phyloP scores from a whole-genome alignment of 2,113 vertebrate genomes.

The Pagrus major region DNA sequence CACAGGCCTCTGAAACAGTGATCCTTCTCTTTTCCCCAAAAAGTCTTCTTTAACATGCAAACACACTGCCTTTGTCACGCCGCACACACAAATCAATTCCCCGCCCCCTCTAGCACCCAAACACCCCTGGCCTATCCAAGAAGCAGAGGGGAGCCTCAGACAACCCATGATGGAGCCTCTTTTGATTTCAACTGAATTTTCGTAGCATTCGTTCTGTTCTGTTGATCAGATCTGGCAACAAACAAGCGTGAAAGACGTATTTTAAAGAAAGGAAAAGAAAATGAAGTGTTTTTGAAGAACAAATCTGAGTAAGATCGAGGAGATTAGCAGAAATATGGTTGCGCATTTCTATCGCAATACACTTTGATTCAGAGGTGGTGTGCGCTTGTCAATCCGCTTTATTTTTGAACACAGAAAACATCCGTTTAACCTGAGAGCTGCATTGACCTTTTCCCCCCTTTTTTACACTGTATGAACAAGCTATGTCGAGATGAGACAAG shows the following conservation, averaged over 20 bases:
- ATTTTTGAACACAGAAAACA: slow-evolving; percentile 23
- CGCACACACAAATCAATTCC: slow-evolving; percentile 61
- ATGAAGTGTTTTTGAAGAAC: too few relatives aligned
- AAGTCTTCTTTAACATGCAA: slow-evolving; percentile 82
- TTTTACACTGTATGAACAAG: slow-evolving; percentile 12
- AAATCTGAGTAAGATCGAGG: too few relatives aligned
- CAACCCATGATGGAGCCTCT: slow-evolving; percentile 74
- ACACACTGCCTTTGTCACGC: slow-evolving; percentile 70
- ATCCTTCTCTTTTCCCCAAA: slow-evolving; percentile 45
- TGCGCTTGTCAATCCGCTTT: background rate
- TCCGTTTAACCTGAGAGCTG: background rate
- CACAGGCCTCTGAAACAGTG: slow-evolving; percentile 65
- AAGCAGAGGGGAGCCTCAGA: slow-evolving; percentile 54
- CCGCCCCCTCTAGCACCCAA: slow-evolving; percentile 48
- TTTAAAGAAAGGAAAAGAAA: background rate
- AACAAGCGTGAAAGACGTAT: background rate
- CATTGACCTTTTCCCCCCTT: background rate
- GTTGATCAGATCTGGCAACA: background rate
- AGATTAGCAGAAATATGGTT: background rate
- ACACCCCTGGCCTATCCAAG: slow-evolving; percentile 29
- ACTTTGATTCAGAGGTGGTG: background rate
- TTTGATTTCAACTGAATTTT: slow-evolving; percentile 69
- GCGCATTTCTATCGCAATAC: background rate
- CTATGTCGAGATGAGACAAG: background rate
- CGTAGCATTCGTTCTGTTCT: background rate